Evolutionary conservation across 1,140 invertebrate genomes (phyloP), one percentile per base, ranked within the genome.

Genomic region (Protaetia brevitarsis): DNA sequence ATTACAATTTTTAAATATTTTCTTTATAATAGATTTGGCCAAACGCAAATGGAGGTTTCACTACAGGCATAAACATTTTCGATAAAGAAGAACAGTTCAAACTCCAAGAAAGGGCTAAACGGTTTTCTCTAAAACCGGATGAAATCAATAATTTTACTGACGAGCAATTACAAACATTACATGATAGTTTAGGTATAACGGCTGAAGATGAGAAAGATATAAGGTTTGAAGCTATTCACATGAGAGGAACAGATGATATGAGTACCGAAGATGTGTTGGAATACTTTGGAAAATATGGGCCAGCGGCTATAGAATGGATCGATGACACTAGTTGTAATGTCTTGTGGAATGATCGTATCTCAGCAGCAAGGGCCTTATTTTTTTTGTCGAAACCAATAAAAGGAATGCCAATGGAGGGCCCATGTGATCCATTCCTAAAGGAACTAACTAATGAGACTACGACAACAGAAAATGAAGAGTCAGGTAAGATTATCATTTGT

Each of bases 261-360:
- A 88, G 81, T 68, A 90, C 88, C 27, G 84, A 88, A 77, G 90
- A 94, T 78, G 83, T 94, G 26, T 89, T 93, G 74, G 83, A 85
- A 69, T 93, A 93, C 78, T 90, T 93, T 73, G 81, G 85, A 75
- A 84, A 88, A 68, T 91, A 88, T 80, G 84, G 84, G 63, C 90
- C 91, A 31, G 79, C 85, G 3, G 84, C 85, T 1, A 82, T 94
- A 36, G 91, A 94, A 79, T 93, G 90, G 90, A 87, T 93, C 63
- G 89, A 90, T 82, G 87, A 92, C 76, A 78, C 82, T 62, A 89
- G 89, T 65, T 93, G 91, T 89, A 94, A 93, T 81, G 82, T 92
- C 29, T 84, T 92, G 3, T 94, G 89, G 86, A 73, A 85, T 21
- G 89, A 93, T 73, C 83, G 86, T 66, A 76, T 87, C 64, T 86